Conservation (phyloP, 1,140 invertebrate genomes). For the Drusus annulatus region DNA sequence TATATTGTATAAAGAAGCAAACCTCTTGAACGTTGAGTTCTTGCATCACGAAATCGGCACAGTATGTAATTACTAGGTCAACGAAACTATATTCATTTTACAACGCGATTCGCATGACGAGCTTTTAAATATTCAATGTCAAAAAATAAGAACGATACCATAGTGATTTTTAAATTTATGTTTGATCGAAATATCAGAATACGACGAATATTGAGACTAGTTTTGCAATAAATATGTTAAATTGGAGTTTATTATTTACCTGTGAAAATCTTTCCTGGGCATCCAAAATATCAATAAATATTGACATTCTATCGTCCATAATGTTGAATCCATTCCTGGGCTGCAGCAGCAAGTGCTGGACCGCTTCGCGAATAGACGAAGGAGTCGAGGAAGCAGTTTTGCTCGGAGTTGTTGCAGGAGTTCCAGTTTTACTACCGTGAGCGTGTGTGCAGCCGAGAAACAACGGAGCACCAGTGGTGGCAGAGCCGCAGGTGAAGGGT, state of each 20-base stretch:
- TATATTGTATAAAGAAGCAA: no score
- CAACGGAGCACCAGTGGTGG: slow-evolving; percentile 68
- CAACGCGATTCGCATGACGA: no score
- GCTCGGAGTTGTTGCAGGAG: slow-evolving; percentile 67
- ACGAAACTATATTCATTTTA: no score
- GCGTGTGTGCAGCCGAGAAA: slow-evolving; percentile 71
- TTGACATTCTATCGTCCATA: slow-evolving; percentile 81
- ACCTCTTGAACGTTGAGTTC: no score
- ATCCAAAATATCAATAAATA: slow-evolving; percentile 86
- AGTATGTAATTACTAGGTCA: no score
- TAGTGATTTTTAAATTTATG: no score
- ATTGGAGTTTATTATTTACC: slow-evolving; percentile 72
- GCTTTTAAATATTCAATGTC: no score
- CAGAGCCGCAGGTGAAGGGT: slow-evolving; percentile 68
- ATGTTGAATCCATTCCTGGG: slow-evolving; percentile 82
- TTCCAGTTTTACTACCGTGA: slow-evolving; percentile 58
- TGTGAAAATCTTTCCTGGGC: slow-evolving; percentile 85
- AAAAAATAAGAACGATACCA: no score
- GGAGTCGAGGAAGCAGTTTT: slow-evolving; percentile 68
- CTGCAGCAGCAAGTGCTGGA: slow-evolving; percentile 77
- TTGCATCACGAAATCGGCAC: no score
- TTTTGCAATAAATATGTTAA: no score
- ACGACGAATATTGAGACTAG: no score
- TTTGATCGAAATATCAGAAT: no score
- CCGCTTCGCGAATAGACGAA: slow-evolving; percentile 75